Conservation (phyloP, 2,797 vertebrate genomes). For the Strix occidentalis region DNA sequence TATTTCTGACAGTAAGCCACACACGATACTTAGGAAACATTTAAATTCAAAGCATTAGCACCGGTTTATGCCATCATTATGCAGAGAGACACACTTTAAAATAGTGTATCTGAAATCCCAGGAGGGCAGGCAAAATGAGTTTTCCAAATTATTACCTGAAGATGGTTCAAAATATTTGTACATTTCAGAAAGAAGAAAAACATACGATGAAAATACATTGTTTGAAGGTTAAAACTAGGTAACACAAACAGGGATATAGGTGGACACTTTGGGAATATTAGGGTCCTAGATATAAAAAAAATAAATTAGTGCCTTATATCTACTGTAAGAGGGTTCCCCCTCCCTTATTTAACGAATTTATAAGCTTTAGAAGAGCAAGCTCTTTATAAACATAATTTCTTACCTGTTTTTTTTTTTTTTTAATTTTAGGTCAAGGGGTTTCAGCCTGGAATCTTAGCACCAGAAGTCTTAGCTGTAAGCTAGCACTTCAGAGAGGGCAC, state of each 20-base stretch:
- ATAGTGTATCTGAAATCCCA: neutral
- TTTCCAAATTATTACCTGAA: neutral
- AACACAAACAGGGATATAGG: neutral
- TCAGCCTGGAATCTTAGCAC: too few species aligned
- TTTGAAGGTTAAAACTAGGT: neutral
- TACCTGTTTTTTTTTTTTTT: neutral
- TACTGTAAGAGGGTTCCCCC: neutral
- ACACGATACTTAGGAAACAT: neutral
- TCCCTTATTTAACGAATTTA: too few species aligned
- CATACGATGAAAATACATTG: accelerated
- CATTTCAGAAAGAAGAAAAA: neutral
- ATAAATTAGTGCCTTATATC: neutral
- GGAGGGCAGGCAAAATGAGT: neutral
- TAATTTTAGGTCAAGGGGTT: neutral
- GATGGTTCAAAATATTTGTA: neutral
- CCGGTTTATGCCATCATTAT: neutral
- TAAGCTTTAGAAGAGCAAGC: neutral
- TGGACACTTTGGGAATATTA: neutral
- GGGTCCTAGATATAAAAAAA: accelerated
- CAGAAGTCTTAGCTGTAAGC: accelerated
- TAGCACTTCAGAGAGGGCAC: accelerated
- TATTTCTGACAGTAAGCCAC: neutral
- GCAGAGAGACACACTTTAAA: neutral
- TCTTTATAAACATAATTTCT: neutral
- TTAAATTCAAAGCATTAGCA: neutral